These are phyloP conservation scores for Bhutanitis thaidina DNA, from an alignment of 2,888 invertebrate species.

Conservation along the genomic window DNA sequence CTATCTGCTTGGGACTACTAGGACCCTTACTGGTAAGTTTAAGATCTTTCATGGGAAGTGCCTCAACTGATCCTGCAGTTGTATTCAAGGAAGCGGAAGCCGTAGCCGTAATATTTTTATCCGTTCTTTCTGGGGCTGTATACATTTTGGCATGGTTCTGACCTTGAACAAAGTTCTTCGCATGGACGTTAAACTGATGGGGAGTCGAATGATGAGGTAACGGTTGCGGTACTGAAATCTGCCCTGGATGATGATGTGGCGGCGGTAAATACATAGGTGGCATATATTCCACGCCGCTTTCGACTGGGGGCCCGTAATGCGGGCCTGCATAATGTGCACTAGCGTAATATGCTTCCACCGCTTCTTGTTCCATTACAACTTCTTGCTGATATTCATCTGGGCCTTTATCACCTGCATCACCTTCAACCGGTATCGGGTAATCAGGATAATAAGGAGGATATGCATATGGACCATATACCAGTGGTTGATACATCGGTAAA, in stretches of 20 bases:
- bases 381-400: slow-evolving; percentile 71
- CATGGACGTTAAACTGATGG: slow-evolving; percentile 74
- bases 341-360: slow-evolving; percentile 70
- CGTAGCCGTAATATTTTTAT: slow-evolving; percentile 41
- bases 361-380: slow-evolving; percentile 72
- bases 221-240: slow-evolving; percentile 49
- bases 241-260: slow-evolving; percentile 56
- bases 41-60: slow-evolving; percentile 66
- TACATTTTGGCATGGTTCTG: slow-evolving; percentile 53
- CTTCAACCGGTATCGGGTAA: slow-evolving; percentile 68
- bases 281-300: slow-evolving; percentile 63
- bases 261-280: slow-evolving; percentile 63
- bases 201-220: slow-evolving; percentile 55
- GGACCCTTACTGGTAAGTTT: slow-evolving; percentile 59
- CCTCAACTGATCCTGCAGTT: slow-evolving; percentile 42
- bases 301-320: slow-evolving; percentile 61
- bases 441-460: slow-evolving; percentile 73
- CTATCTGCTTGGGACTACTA: slow-evolving; percentile 58
- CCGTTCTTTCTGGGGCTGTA: slow-evolving; percentile 36
- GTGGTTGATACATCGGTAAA: slow-evolving; percentile 71
- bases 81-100: slow-evolving; percentile 39
- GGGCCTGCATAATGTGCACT: slow-evolving; percentile 58
- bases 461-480: slow-evolving; percentile 68
- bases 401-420: slow-evolving; percentile 59
- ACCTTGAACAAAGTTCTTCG: slow-evolving; percentile 72